A percentile compares a stretch with the other conserved stretches of the same genome.
These are phyloP conservation scores for Threskiornis aethiopicus DNA, from an alignment of 2,797 vertebrate species.

Conservation along the genomic window DNA sequence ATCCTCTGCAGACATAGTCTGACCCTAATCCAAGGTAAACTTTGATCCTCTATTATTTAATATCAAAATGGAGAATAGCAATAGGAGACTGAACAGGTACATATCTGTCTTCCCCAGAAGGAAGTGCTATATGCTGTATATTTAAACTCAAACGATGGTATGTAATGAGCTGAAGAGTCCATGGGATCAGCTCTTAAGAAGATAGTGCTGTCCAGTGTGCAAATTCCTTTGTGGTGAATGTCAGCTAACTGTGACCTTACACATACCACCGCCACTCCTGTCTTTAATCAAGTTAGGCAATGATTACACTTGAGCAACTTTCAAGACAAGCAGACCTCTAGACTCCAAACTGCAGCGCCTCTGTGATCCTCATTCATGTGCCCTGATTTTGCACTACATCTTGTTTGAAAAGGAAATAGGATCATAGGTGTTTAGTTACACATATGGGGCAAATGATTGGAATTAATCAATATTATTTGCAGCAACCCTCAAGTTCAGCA, in stretches of 20 bases:
- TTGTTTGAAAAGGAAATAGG: not conserved
- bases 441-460: not conserved
- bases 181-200: not conserved
- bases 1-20: not conserved
- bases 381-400: not conserved
- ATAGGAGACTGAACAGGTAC: not conserved
- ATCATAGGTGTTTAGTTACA: not conserved
- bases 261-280: not conserved
- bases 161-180: not conserved
- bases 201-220: not conserved
- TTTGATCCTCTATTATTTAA: not conserved
- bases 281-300: not conserved
- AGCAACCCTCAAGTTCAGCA: not conserved
- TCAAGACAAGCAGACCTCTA: not conserved
- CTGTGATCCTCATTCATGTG: not conserved
- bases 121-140: not conserved
- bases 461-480: not conserved
- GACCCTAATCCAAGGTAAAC: not conserved
- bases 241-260: not conserved
- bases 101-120: not conserved
- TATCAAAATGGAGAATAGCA: not conserved
- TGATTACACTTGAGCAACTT: not conserved
- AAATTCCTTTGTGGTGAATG: not conserved
- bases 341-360: not conserved
- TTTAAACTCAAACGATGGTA: not conserved